These are phyloP conservation scores for Planococcus citri DNA, from an alignment of 1,140 invertebrate species.

Conservation along the genomic window DNA sequence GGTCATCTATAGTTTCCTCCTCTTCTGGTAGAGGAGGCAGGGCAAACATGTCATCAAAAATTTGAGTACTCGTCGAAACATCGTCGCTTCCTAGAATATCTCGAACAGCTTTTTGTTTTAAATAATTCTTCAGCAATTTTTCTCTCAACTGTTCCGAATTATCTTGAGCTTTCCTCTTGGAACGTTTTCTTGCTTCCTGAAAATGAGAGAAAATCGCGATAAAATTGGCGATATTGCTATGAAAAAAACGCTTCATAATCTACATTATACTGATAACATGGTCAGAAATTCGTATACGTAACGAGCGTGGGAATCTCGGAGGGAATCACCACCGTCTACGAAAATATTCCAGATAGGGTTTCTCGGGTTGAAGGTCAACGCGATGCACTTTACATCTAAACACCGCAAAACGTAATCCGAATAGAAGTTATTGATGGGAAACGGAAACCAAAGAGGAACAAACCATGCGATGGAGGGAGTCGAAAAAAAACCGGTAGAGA, in stretches of 20 bases:
- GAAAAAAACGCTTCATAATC: background rate
- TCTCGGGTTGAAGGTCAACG: background rate
- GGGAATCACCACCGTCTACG: background rate
- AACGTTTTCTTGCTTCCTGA: conserved; percentile 61
- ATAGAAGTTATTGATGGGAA: conserved; percentile 3
- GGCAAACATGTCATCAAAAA: conserved; percentile 57
- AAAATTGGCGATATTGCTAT: background rate
- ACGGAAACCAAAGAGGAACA: conserved; percentile 1
- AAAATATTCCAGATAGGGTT: background rate
- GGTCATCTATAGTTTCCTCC: conserved; percentile 26
- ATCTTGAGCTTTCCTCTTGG: conserved; percentile 53
- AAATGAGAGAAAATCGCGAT: background rate
- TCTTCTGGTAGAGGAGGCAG: conserved; percentile 48
- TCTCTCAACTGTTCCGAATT: conserved; percentile 59
- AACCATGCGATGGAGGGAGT: background rate
- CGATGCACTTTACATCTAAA: background rate
- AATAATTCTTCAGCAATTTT: conserved; percentile 52
- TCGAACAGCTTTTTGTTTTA: conserved; percentile 41
- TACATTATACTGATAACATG: background rate
- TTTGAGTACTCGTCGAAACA: conserved; percentile 36
- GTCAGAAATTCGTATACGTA: background rate
- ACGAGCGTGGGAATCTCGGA: background rate
- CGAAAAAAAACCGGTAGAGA: background rate
- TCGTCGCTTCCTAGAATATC: conserved; percentile 33
- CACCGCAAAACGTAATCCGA: background rate